Evolutionary conservation across 92 coral and sea anemone genomes (phyloP).

Genomic region (Zoanthus sansibaricus): DNA sequence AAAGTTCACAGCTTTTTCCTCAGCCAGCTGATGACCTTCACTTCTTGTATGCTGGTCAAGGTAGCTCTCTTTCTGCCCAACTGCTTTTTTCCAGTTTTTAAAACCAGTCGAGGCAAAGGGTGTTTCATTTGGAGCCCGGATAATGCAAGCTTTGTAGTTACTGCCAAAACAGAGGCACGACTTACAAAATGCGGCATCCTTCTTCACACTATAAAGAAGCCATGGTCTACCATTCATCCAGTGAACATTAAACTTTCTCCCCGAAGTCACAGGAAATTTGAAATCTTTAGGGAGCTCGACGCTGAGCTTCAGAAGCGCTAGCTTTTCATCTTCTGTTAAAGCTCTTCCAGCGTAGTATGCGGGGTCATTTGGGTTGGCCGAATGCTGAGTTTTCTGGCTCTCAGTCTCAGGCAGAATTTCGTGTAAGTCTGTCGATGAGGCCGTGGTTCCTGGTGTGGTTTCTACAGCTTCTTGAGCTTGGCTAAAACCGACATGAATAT

Average conservation of each 20-base stretch:
- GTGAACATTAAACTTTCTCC: slow-evolving; percentile 45
- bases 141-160: slow-evolving; percentile 4
- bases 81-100: slow-evolving; percentile 50
- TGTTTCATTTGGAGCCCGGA: slow-evolving; percentile 41
- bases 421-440: slow-evolving; percentile 3
- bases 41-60: slow-evolving; percentile 47
- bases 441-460: slow-evolving; percentile 7
- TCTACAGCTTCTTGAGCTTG: slow-evolving; percentile 5
- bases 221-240: slow-evolving; percentile 43
- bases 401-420: slow-evolving; percentile 11
- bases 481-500: background rate
- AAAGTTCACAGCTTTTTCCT: slow-evolving; percentile 55
- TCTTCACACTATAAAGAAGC: slow-evolving; percentile 15
- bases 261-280: slow-evolving; percentile 36
- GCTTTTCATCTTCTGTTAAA: slow-evolving; percentile 1
- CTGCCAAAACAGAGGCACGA: slow-evolving; percentile 21
- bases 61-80: slow-evolving; percentile 30
- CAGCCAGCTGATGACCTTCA: slow-evolving; percentile 38
- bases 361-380: background rate
- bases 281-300: background rate
- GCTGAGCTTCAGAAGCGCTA: background rate
- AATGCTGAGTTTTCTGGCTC: slow-evolving; percentile 3
- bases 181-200: slow-evolving; percentile 24
- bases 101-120: slow-evolving; percentile 20
- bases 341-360: slow-evolving; percentile 11